phyloP scores from a whole-genome alignment of 2,888 invertebrate genomes.

The Agapostemon virescens region DNA sequence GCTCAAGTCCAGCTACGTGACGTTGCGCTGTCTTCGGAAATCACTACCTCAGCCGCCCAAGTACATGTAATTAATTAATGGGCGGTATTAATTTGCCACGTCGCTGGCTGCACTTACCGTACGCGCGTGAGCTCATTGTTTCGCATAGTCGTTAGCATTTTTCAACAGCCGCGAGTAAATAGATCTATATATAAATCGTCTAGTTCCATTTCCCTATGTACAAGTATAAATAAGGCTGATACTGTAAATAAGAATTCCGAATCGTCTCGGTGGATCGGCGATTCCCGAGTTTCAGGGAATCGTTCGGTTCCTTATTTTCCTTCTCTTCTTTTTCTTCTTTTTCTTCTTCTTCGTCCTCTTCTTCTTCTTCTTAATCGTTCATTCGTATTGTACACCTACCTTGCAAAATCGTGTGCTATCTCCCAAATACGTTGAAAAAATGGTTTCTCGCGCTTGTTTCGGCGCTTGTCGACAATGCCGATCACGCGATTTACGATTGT shows the following conservation, averaged over 20 bases:
- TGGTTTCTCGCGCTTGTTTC: constrained; percentile 23
- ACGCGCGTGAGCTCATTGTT: constrained; percentile 10
- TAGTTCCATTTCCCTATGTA: constrained; percentile 56
- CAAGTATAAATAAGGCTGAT: constrained; percentile 61
- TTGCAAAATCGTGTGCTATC: constrained; percentile 50
- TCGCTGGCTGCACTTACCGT: constrained; percentile 5
- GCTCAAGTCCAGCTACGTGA: constrained; percentile 9
- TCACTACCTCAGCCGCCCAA: constrained; percentile 12
- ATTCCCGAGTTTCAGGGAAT: constrained; percentile 23
- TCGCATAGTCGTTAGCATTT: constrained; percentile 10
- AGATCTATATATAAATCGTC: constrained; percentile 45
- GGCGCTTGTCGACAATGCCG: constrained; percentile 19
- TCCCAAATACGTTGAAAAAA: constrained; percentile 37
- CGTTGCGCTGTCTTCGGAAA: constrained; percentile 5
- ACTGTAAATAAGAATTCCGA: constrained; percentile 61
- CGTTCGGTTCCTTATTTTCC: constrained; percentile 18
- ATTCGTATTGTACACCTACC: constrained; percentile 49
- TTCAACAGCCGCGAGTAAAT: constrained; percentile 16
- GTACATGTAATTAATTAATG: not conserved
- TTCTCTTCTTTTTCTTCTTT: constrained; percentile 25
- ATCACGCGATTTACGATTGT: constrained; percentile 29
- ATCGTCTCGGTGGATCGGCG: constrained; percentile 38
- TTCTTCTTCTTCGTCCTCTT: constrained; percentile 19
- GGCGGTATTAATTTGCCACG: constrained; percentile 5
- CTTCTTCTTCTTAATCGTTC: constrained; percentile 33